phyloP scores from a whole-genome alignment of 2,888 invertebrate genomes.

The Nipponacmea schrenckii region DNA sequence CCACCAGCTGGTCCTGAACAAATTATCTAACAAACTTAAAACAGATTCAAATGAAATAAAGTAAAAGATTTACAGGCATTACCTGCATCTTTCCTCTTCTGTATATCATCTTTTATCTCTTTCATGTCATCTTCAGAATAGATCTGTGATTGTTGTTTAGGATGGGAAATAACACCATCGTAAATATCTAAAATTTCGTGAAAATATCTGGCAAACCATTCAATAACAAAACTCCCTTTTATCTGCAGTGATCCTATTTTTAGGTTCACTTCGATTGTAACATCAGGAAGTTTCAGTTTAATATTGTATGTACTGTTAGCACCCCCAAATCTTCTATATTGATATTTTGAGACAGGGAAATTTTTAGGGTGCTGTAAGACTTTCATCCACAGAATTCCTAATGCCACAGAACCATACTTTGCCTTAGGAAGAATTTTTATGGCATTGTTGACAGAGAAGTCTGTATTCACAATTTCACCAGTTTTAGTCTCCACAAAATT shows the following conservation, averaged over 20 bases:
- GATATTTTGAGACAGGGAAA: conserved; percentile 52
- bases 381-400: conserved; percentile 59
- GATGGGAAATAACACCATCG: conserved; percentile 31
- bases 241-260: conserved; percentile 50
- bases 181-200: conserved; percentile 46
- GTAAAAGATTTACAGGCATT: too few relatives aligned
- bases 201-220: conserved; percentile 57
- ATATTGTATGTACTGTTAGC: conserved; percentile 45
- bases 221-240: conserved; percentile 49
- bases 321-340: conserved; percentile 46
- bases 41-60: too few relatives aligned
- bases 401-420: conserved; percentile 48
- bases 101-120: conserved; percentile 26
- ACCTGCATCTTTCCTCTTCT: not conserved
- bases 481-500: conserved; percentile 52
- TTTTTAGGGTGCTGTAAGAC: conserved; percentile 60
- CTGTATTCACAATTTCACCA: conserved; percentile 53
- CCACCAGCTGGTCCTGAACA: too few relatives aligned
- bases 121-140: conserved; percentile 40
- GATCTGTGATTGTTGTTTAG: conserved; percentile 30
- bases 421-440: conserved; percentile 42
- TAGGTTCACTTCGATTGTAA: conserved; percentile 52
- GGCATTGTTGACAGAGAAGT: conserved; percentile 38
- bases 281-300: conserved; percentile 50
- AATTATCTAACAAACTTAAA: too few relatives aligned